A percentile compares a stretch with the other conserved stretches of the same genome.
These are phyloP conservation scores for Dendrolimus houi DNA, from an alignment of 2,888 invertebrate genomes.

Conservation along the genomic window DNA sequence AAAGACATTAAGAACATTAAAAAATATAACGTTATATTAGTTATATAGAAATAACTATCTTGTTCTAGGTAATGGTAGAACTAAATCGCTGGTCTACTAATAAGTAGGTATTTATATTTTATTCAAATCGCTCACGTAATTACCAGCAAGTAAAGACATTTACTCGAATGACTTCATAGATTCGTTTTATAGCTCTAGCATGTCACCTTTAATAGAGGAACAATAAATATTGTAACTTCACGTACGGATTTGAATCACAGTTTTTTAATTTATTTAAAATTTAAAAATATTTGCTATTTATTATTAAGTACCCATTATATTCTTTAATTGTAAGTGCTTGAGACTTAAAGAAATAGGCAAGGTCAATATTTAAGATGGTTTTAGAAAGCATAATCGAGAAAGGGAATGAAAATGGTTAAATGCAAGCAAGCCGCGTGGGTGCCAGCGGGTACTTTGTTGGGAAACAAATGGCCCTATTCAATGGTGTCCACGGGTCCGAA, in stretches of 20 bases:
- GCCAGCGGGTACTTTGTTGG: slow-evolving; percentile 13
- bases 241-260: background rate
- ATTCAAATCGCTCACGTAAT: background rate
- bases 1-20: too few relatives aligned
- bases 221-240: background rate
- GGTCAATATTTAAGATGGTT: background rate
- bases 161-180: background rate
- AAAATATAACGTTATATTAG: too few relatives aligned
- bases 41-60: too few relatives aligned
- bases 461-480: slow-evolving; percentile 34
- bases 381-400: background rate
- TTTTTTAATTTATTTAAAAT: background rate
- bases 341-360: background rate
- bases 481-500: slow-evolving; percentile 22
- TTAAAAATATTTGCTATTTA: background rate
- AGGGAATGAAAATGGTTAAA: slow-evolving; percentile 23
- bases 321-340: background rate
- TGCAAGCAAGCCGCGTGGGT: slow-evolving; percentile 14
- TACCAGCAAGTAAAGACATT: background rate
- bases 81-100: too few relatives aligned
- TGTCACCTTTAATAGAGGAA: background rate
- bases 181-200: background rate
- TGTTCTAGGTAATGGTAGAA: too few relatives aligned
- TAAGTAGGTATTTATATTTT: background rate
- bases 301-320: background rate